Percentiles rank a stretch among this genome's conserved stretches.
These are phyloP conservation scores for Leptonema lineaticorne DNA, from an alignment of 1,140 invertebrate species.

Conservation along the genomic window DNA sequence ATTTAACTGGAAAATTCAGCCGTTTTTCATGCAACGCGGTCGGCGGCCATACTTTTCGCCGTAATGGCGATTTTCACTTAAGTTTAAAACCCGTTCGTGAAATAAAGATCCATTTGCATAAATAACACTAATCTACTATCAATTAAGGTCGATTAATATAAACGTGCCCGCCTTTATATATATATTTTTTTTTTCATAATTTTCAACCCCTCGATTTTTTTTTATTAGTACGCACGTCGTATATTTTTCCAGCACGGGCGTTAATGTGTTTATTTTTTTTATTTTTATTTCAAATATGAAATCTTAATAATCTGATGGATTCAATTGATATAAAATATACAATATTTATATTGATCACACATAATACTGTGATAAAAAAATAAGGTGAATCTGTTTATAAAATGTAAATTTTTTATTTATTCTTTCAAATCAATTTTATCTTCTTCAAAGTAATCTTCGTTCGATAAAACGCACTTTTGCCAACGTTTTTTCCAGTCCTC, in stretches of 20 bases:
- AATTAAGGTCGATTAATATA: conserved; percentile 16
- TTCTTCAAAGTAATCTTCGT: too few relatives aligned
- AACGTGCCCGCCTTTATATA: not conserved
- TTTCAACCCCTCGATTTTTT: not conserved
- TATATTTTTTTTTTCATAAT: not conserved
- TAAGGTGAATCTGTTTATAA: too few relatives aligned
- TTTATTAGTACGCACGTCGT: too few relatives aligned
- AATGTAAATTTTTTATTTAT: too few relatives aligned
- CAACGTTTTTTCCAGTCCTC: too few relatives aligned
- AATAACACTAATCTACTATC: conserved; percentile 7
- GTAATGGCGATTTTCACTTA: conserved; percentile 11
- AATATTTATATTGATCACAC: too few relatives aligned
- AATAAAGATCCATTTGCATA: not conserved
- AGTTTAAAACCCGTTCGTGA: not conserved
- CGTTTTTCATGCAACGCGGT: not conserved
- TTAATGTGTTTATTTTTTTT: not conserved
- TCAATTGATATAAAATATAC: too few relatives aligned
- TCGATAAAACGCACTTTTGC: too few relatives aligned
- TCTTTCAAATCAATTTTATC: too few relatives aligned
- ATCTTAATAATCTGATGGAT: not conserved
- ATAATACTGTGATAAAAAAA: too few relatives aligned
- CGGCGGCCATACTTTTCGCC: conserved; percentile 1
- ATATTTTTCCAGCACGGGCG: too few relatives aligned
- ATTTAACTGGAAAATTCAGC: too few relatives aligned
- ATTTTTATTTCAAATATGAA: not conserved